These are phyloP conservation scores for Embiotoca jacksoni DNA, from an alignment of 2,113 vertebrate species.

Conservation along the genomic window DNA sequence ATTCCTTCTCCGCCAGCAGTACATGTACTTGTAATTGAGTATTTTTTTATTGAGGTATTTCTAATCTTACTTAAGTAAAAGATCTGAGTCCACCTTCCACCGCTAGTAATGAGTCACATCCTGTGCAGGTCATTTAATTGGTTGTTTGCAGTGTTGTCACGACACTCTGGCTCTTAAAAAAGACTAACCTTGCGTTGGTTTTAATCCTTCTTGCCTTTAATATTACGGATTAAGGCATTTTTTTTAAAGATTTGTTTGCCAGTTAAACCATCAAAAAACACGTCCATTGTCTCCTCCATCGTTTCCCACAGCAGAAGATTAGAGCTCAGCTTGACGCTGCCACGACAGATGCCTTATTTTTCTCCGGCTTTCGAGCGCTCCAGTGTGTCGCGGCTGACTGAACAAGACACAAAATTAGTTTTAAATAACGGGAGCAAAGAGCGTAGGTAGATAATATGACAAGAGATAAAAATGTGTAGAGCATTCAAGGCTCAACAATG, in stretches of 20 bases:
- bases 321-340: not conserved
- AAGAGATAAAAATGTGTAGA: conserved; percentile 39
- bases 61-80: too few relatives aligned
- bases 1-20: too few relatives aligned
- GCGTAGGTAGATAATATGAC: conserved; percentile 31
- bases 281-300: not conserved
- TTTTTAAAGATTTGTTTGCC: not conserved
- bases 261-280: not conserved
- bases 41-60: too few relatives aligned
- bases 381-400: not conserved
- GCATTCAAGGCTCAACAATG: conserved; percentile 37
- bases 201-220: too few relatives aligned
- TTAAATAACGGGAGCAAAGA: conserved; percentile 12
- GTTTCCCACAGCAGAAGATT: conserved; percentile 1
- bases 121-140: too few relatives aligned
- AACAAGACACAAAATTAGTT: conserved; percentile 6
- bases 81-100: too few relatives aligned
- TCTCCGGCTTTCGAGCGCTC: not conserved
- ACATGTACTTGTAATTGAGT: too few relatives aligned
- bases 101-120: too few relatives aligned
- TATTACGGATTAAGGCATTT: too few relatives aligned
- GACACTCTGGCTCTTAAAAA: too few relatives aligned
- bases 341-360: not conserved
- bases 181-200: too few relatives aligned
- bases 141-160: too few relatives aligned